Conservation (phyloP, 2,113 vertebrate species). For the Haemorhous mexicanus region DNA sequence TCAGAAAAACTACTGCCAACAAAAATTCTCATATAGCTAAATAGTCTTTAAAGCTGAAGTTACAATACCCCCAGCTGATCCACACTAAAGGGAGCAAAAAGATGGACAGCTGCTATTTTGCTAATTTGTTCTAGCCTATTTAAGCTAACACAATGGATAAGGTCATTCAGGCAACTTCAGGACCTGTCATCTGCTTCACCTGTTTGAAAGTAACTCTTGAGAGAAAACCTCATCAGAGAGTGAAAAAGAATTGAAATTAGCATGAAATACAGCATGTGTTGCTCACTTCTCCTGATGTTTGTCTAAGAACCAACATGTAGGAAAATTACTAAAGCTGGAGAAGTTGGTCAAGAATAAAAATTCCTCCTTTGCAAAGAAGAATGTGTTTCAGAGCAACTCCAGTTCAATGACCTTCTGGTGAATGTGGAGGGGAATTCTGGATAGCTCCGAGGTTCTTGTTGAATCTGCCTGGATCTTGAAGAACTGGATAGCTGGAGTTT, state of each 20-base stretch:
- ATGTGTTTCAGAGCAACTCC: background rate
- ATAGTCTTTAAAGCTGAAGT: background rate
- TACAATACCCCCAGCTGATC: background rate
- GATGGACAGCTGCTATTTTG: background rate
- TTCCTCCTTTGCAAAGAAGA: background rate
- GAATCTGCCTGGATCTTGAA: background rate
- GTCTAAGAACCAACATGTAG: background rate
- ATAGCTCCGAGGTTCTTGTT: background rate
- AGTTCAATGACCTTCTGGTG: background rate
- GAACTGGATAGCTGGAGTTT: background rate
- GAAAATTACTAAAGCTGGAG: background rate
- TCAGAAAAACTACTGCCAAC: background rate
- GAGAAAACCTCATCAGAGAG: background rate
- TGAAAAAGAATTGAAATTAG: background rate
- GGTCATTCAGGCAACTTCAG: background rate
- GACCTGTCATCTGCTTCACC: background rate
- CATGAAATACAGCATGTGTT: background rate
- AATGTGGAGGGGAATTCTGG: background rate
- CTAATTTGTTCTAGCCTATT: background rate
- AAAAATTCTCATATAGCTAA: background rate
- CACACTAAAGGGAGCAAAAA: background rate
- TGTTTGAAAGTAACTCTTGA: background rate
- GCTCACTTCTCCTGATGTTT: background rate
- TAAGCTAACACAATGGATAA: background rate
- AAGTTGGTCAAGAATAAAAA: background rate